These are phyloP conservation scores for Aradophagus sp. DNA, from an alignment of 1,140 invertebrate species.

Conservation along the genomic window DNA sequence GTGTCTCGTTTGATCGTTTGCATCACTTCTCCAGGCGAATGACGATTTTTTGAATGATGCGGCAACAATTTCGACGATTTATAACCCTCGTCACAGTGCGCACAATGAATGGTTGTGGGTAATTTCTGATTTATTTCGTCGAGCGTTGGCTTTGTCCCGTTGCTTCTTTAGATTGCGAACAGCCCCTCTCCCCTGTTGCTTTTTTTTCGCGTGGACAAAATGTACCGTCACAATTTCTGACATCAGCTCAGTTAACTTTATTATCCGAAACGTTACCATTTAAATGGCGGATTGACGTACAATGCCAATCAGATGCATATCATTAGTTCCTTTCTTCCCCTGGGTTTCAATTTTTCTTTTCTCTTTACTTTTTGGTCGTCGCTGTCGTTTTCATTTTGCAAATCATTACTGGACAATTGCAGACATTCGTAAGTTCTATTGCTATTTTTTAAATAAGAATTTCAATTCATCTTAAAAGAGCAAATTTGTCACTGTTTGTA, in stretches of 20 bases:
- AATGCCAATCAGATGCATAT: constrained; percentile 16
- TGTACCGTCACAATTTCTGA: constrained; percentile 28
- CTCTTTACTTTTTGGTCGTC: not conserved
- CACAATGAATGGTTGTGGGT: constrained; percentile 41
- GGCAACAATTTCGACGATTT: constrained; percentile 31
- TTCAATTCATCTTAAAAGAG: no score
- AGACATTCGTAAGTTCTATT: no score
- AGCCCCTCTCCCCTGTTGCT: not conserved
- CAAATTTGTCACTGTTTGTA: no score
- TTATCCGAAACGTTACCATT: constrained; percentile 23
- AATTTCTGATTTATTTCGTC: constrained; percentile 45
- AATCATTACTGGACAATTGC: no score
- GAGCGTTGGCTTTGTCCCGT: constrained; percentile 35
- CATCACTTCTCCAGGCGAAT: constrained; percentile 18
- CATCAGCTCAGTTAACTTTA: constrained; percentile 23
- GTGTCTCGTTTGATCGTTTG: no score
- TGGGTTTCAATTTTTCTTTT: not conserved
- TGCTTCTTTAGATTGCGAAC: constrained; percentile 29
- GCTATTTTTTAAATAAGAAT: no score
- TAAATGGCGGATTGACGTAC: constrained; percentile 22
- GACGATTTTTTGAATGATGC: constrained; percentile 31
- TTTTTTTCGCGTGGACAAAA: constrained; percentile 33
- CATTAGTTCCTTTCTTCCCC: constrained; percentile 16
- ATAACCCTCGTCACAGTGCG: constrained; percentile 30
- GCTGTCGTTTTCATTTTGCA: not conserved